These are phyloP conservation scores for Cebidichthys violaceus DNA, from an alignment of 2,113 vertebrate species.

Conservation along the genomic window DNA sequence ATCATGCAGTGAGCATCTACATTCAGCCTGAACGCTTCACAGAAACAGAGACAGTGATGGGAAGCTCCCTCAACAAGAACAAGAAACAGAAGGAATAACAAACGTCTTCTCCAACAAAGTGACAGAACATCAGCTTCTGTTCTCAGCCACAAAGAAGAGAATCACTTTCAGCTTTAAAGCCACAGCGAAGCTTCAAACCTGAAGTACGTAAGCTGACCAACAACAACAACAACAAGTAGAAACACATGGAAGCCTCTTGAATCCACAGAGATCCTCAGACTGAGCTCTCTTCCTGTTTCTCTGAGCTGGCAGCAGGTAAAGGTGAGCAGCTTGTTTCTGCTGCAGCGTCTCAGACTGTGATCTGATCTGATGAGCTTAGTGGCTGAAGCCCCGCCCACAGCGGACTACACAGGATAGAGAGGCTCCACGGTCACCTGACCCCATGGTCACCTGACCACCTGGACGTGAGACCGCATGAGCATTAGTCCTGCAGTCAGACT, in stretches of 20 bases:
- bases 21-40: too few species aligned
- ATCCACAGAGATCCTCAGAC: neutral
- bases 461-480: too few species aligned
- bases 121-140: neutral
- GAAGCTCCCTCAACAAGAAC: too few species aligned
- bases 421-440: neutral
- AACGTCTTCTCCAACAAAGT: neutral
- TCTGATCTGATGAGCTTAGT: slow-evolving; percentile 24
- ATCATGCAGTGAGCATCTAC: too few species aligned
- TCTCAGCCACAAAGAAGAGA: neutral
- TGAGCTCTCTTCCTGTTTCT: neutral
- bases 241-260: neutral
- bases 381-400: slow-evolving; percentile 27
- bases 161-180: too few species aligned
- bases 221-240: neutral
- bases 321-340: neutral
- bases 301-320: slow-evolving; percentile 9
- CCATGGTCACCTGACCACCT: too few species aligned
- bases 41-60: too few species aligned
- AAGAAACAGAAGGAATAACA: neutral
- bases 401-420: neutral
- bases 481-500: too few species aligned
- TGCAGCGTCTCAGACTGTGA: slow-evolving; percentile 7
- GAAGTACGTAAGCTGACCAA: neutral
- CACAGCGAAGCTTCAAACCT: neutral